A percentile compares a stretch with the other conserved stretches of the same genome.
Evolutionary conservation across 2,797 vertebrate species (phyloP).

Genomic region (Erethizon dorsatum): DNA sequence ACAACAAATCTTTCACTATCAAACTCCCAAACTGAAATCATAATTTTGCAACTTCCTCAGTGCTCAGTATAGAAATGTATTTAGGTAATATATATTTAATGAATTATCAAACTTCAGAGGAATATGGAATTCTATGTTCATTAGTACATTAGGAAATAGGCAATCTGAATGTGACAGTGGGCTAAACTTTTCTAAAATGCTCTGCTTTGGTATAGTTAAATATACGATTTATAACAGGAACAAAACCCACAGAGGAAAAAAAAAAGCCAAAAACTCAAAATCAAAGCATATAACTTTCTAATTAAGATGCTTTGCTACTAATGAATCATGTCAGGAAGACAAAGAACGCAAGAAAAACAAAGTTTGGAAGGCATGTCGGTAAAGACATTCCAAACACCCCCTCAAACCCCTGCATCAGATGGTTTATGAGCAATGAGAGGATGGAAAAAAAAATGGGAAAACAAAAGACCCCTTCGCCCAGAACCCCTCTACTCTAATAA

Average conservation of each 20-base stretch:
- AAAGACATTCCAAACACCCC: constrained; percentile 75
- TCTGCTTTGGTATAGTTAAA: constrained; percentile 40
- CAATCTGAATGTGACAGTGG: neutral
- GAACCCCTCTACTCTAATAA: neutral
- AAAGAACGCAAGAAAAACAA: constrained; percentile 68
- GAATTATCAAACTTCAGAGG: neutral
- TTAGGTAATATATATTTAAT: neutral
- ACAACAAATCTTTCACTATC: neutral
- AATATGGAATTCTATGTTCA: neutral
- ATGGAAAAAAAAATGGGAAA: neutral
- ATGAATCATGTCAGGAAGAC: constrained; percentile 79
- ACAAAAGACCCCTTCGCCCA: neutral
- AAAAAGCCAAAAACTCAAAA: neutral
- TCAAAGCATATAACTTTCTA: constrained; percentile 44
- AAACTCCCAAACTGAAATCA: constrained; percentile 19
- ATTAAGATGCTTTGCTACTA: constrained; percentile 69
- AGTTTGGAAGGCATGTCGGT: constrained; percentile 71
- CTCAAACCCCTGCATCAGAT: constrained; percentile 73
- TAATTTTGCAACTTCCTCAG: neutral
- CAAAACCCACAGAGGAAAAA: neutral
- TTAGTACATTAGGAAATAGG: constrained; percentile 11
- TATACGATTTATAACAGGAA: constrained; percentile 30
- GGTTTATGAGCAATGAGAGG: constrained; percentile 44
- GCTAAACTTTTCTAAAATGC: neutral
- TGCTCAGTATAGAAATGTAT: neutral